phyloP scores from a whole-genome alignment of 2,797 vertebrate genomes.

The Peromyscus eremicus region DNA sequence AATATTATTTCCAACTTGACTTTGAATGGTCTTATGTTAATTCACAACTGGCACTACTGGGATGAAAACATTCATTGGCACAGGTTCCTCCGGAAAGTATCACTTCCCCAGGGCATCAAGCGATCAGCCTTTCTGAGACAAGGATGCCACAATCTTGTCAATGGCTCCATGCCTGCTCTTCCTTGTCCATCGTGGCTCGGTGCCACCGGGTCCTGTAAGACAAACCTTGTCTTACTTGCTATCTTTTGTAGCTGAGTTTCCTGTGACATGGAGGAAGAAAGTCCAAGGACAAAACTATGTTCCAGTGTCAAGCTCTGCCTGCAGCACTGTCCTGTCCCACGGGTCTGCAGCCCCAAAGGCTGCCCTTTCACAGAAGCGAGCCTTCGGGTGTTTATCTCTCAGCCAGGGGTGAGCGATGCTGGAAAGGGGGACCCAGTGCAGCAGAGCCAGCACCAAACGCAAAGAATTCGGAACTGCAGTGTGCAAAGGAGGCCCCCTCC shows the following conservation, averaged over 20 bases:
- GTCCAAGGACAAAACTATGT: background rate
- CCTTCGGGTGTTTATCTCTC: background rate
- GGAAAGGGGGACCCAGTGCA: background rate
- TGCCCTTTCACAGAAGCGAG: background rate
- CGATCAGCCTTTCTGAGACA: background rate
- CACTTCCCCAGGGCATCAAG: background rate
- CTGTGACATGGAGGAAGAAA: background rate
- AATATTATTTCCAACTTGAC: background rate
- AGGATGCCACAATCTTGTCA: background rate
- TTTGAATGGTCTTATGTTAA: background rate
- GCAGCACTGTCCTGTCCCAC: background rate
- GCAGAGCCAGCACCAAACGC: background rate
- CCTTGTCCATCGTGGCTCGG: background rate
- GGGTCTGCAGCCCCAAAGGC: background rate
- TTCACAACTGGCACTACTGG: background rate
- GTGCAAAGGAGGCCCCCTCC: background rate
- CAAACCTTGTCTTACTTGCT: slow-evolving; percentile 27
- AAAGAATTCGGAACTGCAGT: background rate
- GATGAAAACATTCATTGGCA: background rate
- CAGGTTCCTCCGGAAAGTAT: background rate
- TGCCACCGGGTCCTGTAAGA: background rate
- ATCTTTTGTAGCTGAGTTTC: slow-evolving; percentile 29
- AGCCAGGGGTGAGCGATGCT: background rate
- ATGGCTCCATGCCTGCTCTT: background rate
- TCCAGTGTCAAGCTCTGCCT: background rate